phyloP scores from a whole-genome alignment of 1,140 invertebrate genomes.

The Monochamus saltuarius region DNA sequence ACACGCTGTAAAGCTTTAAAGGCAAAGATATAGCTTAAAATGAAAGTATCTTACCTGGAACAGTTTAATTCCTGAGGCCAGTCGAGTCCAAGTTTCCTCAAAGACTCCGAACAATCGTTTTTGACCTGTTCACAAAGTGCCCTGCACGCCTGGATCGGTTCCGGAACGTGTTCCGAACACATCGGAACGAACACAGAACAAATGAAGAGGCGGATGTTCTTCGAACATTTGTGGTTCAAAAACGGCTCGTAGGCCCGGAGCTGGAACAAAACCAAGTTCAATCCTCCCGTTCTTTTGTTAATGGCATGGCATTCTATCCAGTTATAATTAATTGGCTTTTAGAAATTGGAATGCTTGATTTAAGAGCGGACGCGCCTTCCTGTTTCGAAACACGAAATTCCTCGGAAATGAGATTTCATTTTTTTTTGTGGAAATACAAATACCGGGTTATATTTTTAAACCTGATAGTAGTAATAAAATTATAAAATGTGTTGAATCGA shows the following conservation, averaged over 20 bases:
- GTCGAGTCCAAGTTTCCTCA: constrained; percentile 67
- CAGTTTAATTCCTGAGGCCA: constrained; percentile 82
- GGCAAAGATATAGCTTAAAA: not conserved
- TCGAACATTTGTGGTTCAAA: constrained; percentile 83
- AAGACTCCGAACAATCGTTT: constrained; percentile 73
- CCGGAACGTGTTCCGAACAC: constrained; percentile 84
- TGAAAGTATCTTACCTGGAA: constrained; percentile 54
- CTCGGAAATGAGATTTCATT: not conserved
- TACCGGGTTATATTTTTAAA: too few relatives aligned
- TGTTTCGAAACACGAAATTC: constrained; percentile 7
- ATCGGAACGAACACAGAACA: constrained; percentile 91
- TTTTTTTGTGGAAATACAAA: too few relatives aligned
- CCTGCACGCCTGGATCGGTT: constrained; percentile 84
- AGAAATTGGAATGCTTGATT: not conserved
- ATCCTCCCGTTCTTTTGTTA: too few relatives aligned
- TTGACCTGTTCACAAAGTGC: constrained; percentile 81
- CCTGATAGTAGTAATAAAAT: too few relatives aligned
- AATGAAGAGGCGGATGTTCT: constrained; percentile 82
- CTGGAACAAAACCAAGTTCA: constrained; percentile 55
- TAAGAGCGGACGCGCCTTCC: not conserved
- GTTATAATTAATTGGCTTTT: constrained; percentile 4
- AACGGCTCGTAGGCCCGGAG: constrained; percentile 75
- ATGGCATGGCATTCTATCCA: not conserved
- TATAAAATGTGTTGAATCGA: too few relatives aligned
- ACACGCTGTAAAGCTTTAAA: not conserved